Evolutionary conservation across 2,113 vertebrate species (phyloP).

Genomic region (Carettochelys insculpta): DNA sequence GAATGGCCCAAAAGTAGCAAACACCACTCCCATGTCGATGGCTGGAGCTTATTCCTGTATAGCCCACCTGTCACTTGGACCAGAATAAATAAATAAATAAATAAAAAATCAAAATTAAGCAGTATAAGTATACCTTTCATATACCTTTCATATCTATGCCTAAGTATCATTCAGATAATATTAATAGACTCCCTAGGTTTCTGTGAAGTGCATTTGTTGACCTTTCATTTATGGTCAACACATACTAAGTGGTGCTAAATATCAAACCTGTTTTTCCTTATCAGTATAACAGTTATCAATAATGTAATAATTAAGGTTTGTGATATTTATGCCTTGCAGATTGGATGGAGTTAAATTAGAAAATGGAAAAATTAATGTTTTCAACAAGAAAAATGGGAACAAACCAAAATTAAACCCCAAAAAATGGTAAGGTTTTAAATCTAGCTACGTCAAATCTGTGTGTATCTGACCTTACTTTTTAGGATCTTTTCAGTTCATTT

Average conservation of each 20-base stretch:
- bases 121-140: too few relatives aligned
- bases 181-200: not conserved
- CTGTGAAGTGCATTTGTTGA: not conserved
- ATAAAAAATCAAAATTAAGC: too few relatives aligned
- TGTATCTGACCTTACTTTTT: not conserved
- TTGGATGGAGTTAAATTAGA: slow-evolving; percentile 92
- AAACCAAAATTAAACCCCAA: slow-evolving; percentile 86
- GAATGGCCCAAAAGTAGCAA: not conserved
- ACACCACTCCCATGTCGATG: not conserved
- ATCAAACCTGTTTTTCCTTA: not conserved
- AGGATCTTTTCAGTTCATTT: not conserved
- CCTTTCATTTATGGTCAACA: not conserved
- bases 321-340: slow-evolving; percentile 73
- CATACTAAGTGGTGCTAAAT: not conserved
- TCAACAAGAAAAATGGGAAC: slow-evolving; percentile 84
- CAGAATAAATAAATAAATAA: not conserved
- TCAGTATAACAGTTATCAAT: not conserved
- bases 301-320: not conserved
- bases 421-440: slow-evolving; percentile 81
- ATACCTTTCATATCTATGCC: not conserved
- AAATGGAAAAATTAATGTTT: slow-evolving; percentile 87
- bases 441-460: not conserved
- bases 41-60: not conserved
- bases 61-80: not conserved
- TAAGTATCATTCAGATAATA: not conserved